phyloP scores from a whole-genome alignment of 2,113 vertebrate genomes.

The Forbesichthys agassizii region DNA sequence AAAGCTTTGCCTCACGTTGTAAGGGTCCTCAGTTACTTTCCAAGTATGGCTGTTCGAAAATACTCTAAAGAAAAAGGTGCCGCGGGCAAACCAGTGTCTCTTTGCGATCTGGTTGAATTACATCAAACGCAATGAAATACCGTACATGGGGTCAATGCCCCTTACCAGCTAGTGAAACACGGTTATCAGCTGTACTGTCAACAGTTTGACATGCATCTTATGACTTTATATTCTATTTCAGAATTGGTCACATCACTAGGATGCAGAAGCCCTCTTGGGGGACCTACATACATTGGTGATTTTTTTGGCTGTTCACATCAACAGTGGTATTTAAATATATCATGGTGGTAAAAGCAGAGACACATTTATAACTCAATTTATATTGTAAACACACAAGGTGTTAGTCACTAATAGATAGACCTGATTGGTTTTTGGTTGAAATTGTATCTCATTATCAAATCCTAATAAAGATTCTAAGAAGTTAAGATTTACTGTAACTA shows the following conservation, averaged over 20 bases:
- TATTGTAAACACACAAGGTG: conserved; percentile 9
- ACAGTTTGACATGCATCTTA: conserved; percentile 31
- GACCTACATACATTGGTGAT: conserved; percentile 23
- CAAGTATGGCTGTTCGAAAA: conserved; percentile 49
- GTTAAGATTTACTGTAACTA: conserved; percentile 33
- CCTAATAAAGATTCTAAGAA: conserved; percentile 50
- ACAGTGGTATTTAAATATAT: conserved; percentile 1
- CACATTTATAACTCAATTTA: background rate
- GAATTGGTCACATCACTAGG: conserved; percentile 9
- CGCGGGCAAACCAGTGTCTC: conserved; percentile 22
- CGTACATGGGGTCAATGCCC: conserved; percentile 5
- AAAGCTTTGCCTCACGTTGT: conserved; percentile 44
- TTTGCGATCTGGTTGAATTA: conserved; percentile 20
- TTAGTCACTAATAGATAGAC: conserved; percentile 15
- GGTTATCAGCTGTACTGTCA: conserved; percentile 30
- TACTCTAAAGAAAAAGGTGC: conserved; percentile 45
- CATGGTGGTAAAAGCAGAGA: conserved; percentile 4
- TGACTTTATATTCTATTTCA: conserved; percentile 24
- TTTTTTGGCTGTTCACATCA: background rate
- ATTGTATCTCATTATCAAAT: conserved; percentile 46
- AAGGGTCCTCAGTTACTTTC: conserved; percentile 32
- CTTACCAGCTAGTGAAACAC: conserved; percentile 2
- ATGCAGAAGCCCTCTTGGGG: background rate
- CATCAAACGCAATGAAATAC: conserved; percentile 25
- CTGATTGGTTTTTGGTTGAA: conserved; percentile 27